Evolutionary conservation across 1,140 invertebrate species (phyloP).

Genomic region (Gonioctena quinquepunctata): DNA sequence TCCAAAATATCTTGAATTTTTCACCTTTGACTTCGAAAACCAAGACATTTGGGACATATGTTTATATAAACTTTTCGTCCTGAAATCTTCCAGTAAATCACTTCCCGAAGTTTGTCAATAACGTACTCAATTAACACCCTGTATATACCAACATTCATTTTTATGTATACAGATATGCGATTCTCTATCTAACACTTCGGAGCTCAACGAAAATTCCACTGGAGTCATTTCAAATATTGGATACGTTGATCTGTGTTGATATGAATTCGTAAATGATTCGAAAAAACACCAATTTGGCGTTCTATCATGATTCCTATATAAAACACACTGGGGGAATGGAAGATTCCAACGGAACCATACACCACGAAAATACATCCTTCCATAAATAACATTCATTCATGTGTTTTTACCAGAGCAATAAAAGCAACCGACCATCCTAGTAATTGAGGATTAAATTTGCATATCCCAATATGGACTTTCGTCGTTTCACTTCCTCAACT

Average conservation of each 20-base stretch:
- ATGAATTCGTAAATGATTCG: neutral
- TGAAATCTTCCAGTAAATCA: too few relatives aligned
- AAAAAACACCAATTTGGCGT: neutral
- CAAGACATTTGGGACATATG: too few relatives aligned
- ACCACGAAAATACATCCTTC: neutral
- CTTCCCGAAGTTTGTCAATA: too few relatives aligned
- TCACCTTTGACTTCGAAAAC: too few relatives aligned
- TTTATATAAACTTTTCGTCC: too few relatives aligned
- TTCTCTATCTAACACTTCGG: too few relatives aligned
- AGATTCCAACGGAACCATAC: neutral
- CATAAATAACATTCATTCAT: neutral
- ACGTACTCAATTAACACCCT: too few relatives aligned
- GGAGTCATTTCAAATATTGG: too few relatives aligned
- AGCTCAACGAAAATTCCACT: too few relatives aligned
- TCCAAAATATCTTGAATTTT: too few relatives aligned
- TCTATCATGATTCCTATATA: neutral
- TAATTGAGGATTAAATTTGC: constrained; percentile 26
- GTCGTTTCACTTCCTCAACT: neutral
- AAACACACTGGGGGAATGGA: neutral
- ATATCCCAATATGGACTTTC: constrained; percentile 7
- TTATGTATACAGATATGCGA: too few relatives aligned
- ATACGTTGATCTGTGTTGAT: neutral
- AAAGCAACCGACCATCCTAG: constrained; percentile 11
- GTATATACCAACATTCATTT: too few relatives aligned
- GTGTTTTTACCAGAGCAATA: constrained; percentile 2